Base-by-base conservation (phyloP, 2,888 invertebrate species). In the Meteorus colon region DNA sequence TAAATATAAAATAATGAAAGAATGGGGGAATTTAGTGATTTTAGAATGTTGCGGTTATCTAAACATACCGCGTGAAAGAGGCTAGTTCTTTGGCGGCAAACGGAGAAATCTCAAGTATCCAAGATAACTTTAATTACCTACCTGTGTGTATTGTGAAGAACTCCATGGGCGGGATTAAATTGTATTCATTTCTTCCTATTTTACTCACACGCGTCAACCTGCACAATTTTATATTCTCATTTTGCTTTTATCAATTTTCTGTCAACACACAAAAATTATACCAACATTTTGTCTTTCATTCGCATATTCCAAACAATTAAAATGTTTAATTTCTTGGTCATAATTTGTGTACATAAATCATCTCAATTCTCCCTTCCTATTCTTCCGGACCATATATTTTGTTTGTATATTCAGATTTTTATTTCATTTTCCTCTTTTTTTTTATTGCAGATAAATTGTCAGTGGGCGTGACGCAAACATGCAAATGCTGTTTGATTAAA, bases 71-170 rank as follows among this genome's bases (percentile, higher is more conserved):
- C 19, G 74, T 74, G 73, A 69, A 69, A 51, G 34, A 69, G 34
- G 31, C 34, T 55, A 51, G 34, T 51, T 74, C 78, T 80, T 78
- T 77, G 79, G 74, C 77, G 79, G 77, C 77, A 73, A 73, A 67
- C 72, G 71, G 59, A 78, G 68, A 79, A 78, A 78, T 78, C 78
- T 78, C 69, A 76, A 73, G 73, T 80, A 79, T 75, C 65, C 73
- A 66, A 81, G 81, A 81, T 81, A 81, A 80, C 69, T 77, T 80
- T 80, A 78, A 81, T 81, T 81, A 77, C 78, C 79, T 76, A 74
- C 73, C 76, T 76, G 78, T 63, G 63, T 76, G 69, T 65, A 78
- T 78, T 74, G 79, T 75, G 77, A 80, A 79, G 76, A 69, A 75
- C 69, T 74, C 59, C 70, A 70, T 75, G 65, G 74, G 75, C 77